phyloP scores from a whole-genome alignment of 64 coral and sea anemone species.

The Stichodactyla mertensii region DNA sequence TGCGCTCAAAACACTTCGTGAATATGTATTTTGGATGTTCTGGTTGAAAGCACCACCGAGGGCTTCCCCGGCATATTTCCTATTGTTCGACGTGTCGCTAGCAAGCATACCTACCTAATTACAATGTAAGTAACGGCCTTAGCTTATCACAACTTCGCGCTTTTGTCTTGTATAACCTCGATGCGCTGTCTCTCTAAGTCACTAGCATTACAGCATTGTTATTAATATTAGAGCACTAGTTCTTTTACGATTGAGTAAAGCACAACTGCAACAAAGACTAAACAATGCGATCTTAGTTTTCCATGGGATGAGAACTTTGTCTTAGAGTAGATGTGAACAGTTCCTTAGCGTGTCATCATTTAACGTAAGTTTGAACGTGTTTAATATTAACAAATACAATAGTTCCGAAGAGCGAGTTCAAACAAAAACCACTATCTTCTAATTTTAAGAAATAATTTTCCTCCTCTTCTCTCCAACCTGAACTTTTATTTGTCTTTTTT shows the following conservation, averaged over 20 bases:
- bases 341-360: not conserved
- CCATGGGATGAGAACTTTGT: not conserved
- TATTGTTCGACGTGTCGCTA: constrained; percentile 9
- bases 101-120: constrained; percentile 30
- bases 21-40: constrained; percentile 26
- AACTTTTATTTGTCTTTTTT: not conserved
- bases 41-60: not conserved
- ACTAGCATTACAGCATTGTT: not conserved
- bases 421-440: not conserved
- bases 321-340: not conserved
- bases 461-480: not conserved
- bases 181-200: not conserved
- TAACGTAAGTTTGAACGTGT: not conserved
- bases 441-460: not conserved
- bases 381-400: not conserved
- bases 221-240: not conserved
- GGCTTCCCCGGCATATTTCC: constrained; percentile 23
- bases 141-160: not conserved
- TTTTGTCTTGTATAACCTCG: not conserved
- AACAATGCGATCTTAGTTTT: not conserved
- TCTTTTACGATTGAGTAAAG: not conserved
- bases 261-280: not conserved
- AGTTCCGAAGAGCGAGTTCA: not conserved
- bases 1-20: not conserved
- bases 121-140: constrained; percentile 21